These are phyloP conservation scores for Xanthorhoe spadicearia DNA, from an alignment of 2,888 invertebrate species.

Conservation along the genomic window DNA sequence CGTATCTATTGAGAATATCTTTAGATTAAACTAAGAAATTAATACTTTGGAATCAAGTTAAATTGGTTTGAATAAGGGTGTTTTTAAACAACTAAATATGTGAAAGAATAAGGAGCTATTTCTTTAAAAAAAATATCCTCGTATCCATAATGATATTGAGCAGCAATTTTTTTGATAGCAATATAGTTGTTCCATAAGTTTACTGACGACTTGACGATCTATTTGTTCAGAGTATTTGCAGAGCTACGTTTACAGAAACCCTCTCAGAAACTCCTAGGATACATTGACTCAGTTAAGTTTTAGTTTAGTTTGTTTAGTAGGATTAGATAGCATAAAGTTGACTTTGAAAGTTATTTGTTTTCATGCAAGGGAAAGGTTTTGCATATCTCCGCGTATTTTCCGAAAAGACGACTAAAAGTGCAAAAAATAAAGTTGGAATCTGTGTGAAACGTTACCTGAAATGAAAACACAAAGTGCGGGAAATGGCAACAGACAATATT, in stretches of 20 bases:
- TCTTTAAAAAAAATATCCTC: too few species aligned
- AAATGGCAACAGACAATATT: constrained; percentile 28
- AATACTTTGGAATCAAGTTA: too few species aligned
- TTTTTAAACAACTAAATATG: too few species aligned
- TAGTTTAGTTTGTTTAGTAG: not conserved
- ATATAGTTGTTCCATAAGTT: too few species aligned
- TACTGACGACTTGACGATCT: not conserved
- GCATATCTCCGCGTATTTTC: not conserved
- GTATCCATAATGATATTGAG: too few species aligned
- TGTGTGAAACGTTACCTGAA: constrained; percentile 16
- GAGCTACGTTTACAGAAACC: not conserved
- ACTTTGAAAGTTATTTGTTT: not conserved
- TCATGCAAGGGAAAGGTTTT: not conserved
- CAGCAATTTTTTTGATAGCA: not conserved
- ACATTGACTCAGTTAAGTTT: not conserved
- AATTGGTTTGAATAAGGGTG: too few species aligned
- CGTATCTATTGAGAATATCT: too few species aligned
- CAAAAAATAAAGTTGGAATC: not conserved
- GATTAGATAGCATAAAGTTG: not conserved
- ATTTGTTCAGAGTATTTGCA: not conserved
- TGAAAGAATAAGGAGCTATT: too few species aligned
- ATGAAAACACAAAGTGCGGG: constrained; percentile 8
- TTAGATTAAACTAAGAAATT: too few species aligned
- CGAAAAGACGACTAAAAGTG: not conserved
- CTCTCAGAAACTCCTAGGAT: not conserved